Percentiles rank a stretch among this genome's conserved stretches.
Evolutionary conservation across 2,888 invertebrate genomes (phyloP).

Genomic region (Drosophila neonasuta): DNA sequence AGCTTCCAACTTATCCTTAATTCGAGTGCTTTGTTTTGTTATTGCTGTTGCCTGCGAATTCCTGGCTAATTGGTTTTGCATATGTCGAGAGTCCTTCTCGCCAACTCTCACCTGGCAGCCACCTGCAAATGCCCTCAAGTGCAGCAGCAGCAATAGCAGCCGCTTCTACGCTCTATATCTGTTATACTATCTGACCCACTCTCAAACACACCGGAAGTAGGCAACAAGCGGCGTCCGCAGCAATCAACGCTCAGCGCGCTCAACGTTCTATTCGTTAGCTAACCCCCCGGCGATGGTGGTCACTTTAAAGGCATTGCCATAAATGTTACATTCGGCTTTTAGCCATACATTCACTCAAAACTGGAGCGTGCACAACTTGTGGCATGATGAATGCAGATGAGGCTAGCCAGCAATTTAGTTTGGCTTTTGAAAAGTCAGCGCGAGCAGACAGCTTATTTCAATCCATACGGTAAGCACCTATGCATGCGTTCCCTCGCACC

Average conservation of each 20-base stretch:
- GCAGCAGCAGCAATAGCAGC: conserved; percentile 5
- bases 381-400: conserved; percentile 37
- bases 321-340: conserved; percentile 73
- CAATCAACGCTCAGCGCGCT: conserved; percentile 63
- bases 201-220: conserved; percentile 50
- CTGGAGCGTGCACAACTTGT: conserved; percentile 2
- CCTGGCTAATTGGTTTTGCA: conserved; percentile 67
- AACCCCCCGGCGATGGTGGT: conserved; percentile 17
- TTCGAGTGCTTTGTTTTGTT: conserved; percentile 60
- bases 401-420: conserved; percentile 68
- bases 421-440: conserved; percentile 61
- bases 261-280: background rate
- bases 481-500: background rate
- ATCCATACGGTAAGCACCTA: conserved; percentile 9
- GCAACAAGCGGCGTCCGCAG: conserved; percentile 63
- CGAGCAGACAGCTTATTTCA: conserved; percentile 39
- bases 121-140: conserved; percentile 15
- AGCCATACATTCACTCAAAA: conserved; percentile 6
- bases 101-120: conserved; percentile 35
- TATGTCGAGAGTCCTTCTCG: conserved; percentile 37
- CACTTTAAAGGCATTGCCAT: conserved; percentile 68
- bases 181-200: background rate
- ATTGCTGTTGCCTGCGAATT: conserved; percentile 22
- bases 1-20: conserved; percentile 1
- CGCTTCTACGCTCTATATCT: conserved; percentile 8